phyloP scores from a whole-genome alignment of 2,113 vertebrate genomes.

The Athene cunicularia region DNA sequence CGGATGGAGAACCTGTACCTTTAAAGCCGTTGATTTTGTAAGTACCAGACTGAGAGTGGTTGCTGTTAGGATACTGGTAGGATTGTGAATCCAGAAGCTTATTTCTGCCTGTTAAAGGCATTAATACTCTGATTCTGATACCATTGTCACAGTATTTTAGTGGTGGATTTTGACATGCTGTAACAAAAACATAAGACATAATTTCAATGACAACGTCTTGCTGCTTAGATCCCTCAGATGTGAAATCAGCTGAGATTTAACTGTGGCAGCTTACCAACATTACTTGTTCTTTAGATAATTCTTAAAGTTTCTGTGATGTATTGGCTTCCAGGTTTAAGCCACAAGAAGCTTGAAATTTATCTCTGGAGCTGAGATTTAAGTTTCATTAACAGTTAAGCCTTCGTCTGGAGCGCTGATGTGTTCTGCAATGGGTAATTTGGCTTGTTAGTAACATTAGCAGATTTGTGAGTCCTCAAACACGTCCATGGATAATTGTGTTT shows the following conservation, averaged over 20 bases:
- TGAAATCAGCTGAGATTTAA: slow-evolving; percentile 6
- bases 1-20: neutral
- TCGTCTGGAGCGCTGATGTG: slow-evolving; percentile 26
- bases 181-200: neutral
- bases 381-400: slow-evolving; percentile 50
- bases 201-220: neutral
- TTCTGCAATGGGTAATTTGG: neutral
- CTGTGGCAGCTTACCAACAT: neutral
- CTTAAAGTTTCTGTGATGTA: slow-evolving; percentile 18
- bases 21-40: neutral
- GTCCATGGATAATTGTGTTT: slow-evolving; percentile 25
- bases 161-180: neutral
- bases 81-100: neutral
- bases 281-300: slow-evolving; percentile 24
- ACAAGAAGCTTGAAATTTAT: slow-evolving; percentile 45
- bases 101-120: neutral
- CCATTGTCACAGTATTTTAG: neutral
- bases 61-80: neutral
- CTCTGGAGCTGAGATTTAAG: neutral
- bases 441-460: slow-evolving; percentile 41
- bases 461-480: slow-evolving; percentile 27
- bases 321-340: slow-evolving; percentile 33
- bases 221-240: neutral
- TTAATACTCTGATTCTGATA: neutral
- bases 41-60: neutral